Evolutionary conservation across 2,888 invertebrate species (phyloP), one percentile per base, ranked within the genome.

Genomic region (Abscondita cerata): DNA sequence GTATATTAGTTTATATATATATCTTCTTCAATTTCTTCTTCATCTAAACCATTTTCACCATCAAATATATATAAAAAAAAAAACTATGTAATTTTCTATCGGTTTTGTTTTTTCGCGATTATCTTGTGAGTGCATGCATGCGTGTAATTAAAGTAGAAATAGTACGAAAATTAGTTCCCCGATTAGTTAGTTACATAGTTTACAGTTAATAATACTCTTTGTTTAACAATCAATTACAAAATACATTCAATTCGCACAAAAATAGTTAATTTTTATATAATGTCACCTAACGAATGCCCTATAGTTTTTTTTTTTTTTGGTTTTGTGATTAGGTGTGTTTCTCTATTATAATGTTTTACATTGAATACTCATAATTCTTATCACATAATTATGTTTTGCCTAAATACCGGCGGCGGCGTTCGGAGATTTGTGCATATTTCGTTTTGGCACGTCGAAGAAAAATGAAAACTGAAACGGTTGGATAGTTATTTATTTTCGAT

Each of bases 401-500:
- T 40, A 13, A 36, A 52, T 52, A 52, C 18, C 2, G 34, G 9
- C 34, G 8, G 33, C 25, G 2, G 25, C 2, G 25, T 4, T 2
- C 6, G 6, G 25, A 25, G 25, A 25, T 25, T 25, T 25, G 25
- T 25, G 25, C 25, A 25, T 4, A 25, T 4, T 25, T 25, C 6
- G n/a, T 20, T 46, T 19, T 46, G 46, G 18, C 46, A 19, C 18
- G 11, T 19, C 25, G 25, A 25, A n/a, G n/a, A n/a, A 4, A 44
- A 44, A 16, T 44, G 16, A 15, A 15, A 2, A 12, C 20, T 13
- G 11, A 19, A 3, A 6, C 16, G 3, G 1, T 33, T 33, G n/a
- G 13, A n/a, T 36, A 9, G 31, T 84, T 87, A 93, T 83, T 95
- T 95, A 82, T 95, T 95, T 81, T 95, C 95, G 67, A 96, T 95